Percentiles rank a stretch among this genome's conserved stretches.
Evolutionary conservation across 2,888 invertebrate genomes (phyloP).

Genomic region (Drosophila pseudotakahashii): DNA sequence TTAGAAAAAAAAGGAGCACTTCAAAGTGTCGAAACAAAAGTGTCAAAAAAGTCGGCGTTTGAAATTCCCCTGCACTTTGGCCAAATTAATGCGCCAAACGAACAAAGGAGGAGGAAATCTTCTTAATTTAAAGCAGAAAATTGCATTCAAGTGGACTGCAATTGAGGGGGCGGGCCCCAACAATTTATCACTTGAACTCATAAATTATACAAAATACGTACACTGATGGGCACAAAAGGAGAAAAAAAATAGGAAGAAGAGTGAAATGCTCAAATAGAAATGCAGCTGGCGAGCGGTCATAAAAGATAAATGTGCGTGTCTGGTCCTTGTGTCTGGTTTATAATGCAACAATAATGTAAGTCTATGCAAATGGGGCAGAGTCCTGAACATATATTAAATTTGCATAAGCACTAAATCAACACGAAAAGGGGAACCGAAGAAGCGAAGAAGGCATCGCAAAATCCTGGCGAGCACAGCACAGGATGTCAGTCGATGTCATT

Average conservation of each 20-base stretch:
- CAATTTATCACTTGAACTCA: constrained; percentile 68
- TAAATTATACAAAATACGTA: constrained; percentile 63
- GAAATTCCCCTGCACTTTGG: constrained; percentile 54
- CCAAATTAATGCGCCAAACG: constrained; percentile 52
- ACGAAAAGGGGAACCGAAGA: constrained; percentile 63
- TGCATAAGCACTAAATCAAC: constrained; percentile 79
- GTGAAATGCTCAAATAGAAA: constrained; percentile 38
- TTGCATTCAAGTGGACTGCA: constrained; percentile 53
- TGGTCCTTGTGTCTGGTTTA: constrained; percentile 51
- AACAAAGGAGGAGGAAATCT: constrained; percentile 38
- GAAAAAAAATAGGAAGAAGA: not conserved
- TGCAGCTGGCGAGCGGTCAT: constrained; percentile 38
- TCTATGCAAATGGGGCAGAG: constrained; percentile 62
- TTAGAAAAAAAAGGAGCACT: constrained; percentile 66
- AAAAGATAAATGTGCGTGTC: constrained; percentile 62
- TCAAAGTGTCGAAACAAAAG: constrained; percentile 79
- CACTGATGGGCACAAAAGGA: constrained; percentile 52
- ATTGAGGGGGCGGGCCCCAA: constrained; percentile 26
- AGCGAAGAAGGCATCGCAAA: constrained; percentile 25
- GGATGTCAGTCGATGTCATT: constrained; percentile 44
- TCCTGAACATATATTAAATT: constrained; percentile 71
- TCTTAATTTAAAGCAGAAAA: constrained; percentile 71
- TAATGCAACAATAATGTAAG: constrained; percentile 74
- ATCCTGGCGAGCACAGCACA: constrained; percentile 24
- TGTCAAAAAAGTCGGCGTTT: constrained; percentile 68